Conservation (phyloP, 2,888 invertebrate genomes). For the Oligia strigilis region DNA sequence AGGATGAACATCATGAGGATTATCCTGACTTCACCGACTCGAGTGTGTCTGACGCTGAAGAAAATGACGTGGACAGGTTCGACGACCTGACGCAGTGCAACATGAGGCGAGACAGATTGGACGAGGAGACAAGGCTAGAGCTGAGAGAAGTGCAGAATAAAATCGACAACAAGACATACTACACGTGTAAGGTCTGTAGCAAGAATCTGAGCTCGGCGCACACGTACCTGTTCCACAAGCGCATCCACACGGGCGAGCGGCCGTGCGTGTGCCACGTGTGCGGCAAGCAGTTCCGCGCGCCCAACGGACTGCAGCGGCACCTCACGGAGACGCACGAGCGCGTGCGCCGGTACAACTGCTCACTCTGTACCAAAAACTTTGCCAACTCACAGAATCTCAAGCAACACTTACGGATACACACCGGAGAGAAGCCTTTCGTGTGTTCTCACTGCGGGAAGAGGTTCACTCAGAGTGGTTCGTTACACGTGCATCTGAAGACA, state of each 20-base stretch:
- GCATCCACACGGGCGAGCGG: conserved; percentile 92
- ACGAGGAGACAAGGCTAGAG: conserved; percentile 79
- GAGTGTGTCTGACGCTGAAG: conserved; percentile 68
- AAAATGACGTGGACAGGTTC: conserved; percentile 68
- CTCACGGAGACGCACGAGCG: conserved; percentile 92
- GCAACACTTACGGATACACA: conserved; percentile 91
- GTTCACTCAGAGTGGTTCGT: conserved; percentile 92
- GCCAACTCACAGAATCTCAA: conserved; percentile 91
- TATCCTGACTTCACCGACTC: conserved; percentile 75
- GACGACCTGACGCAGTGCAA: conserved; percentile 84
- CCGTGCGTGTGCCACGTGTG: conserved; percentile 92
- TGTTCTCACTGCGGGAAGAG: conserved; percentile 91
- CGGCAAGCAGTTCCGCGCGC: conserved; percentile 92
- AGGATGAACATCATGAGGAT: conserved; percentile 65
- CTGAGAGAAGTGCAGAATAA: conserved; percentile 78
- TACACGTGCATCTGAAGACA: conserved; percentile 91
- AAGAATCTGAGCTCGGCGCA: conserved; percentile 91
- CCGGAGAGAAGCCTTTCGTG: conserved; percentile 90
- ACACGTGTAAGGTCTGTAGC: conserved; percentile 90
- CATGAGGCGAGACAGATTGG: conserved; percentile 80
- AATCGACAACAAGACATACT: conserved; percentile 89
- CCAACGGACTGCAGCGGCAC: conserved; percentile 91
- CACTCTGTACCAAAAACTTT: conserved; percentile 90
- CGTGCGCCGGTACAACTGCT: conserved; percentile 90
- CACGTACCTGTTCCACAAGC: conserved; percentile 91